Conservation (phyloP, 2,113 vertebrate genomes). For the Silurus glanis region DNA sequence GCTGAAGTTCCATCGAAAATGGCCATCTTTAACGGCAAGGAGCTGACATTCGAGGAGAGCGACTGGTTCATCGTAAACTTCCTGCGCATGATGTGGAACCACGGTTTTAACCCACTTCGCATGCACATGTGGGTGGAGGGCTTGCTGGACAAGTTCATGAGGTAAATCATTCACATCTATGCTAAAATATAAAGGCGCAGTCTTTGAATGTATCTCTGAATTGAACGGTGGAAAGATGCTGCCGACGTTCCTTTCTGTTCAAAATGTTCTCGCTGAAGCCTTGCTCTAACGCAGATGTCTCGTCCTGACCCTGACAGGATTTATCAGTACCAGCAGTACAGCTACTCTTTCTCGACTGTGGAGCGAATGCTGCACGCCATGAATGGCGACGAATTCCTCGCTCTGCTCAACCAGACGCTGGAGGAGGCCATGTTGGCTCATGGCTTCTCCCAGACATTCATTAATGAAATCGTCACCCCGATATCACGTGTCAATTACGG, state of each 20-base stretch:
- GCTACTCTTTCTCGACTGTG: constrained; percentile 87
- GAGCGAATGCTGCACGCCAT: constrained; percentile 84
- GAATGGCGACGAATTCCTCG: constrained; percentile 77
- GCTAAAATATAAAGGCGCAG: neutral
- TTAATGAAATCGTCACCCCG: constrained; percentile 81
- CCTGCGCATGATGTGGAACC: constrained; percentile 83
- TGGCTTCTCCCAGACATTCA: constrained; percentile 87
- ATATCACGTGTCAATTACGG: constrained; percentile 80
- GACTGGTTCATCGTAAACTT: constrained; percentile 86
- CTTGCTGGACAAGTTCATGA: constrained; percentile 92
- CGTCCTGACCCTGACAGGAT: constrained; percentile 71
- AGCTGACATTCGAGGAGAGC: constrained; percentile 88
- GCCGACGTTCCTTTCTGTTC: neutral
- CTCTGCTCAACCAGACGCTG: constrained; percentile 81
- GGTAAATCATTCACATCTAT: constrained; percentile 67
- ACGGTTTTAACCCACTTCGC: constrained; percentile 83
- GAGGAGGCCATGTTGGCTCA: constrained; percentile 81
- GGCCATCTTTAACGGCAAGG: constrained; percentile 85
- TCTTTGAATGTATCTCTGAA: neutral
- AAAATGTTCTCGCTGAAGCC: neutral
- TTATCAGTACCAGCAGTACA: constrained; percentile 90
- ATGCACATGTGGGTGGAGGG: constrained; percentile 94
- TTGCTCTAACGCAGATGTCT: neutral
- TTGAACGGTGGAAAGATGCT: neutral
- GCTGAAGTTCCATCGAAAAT: constrained; percentile 59